A percentile compares a stretch with the other conserved stretches of the same genome.
phyloP scores from a whole-genome alignment of 2,888 invertebrate species.

The Melolontha melolontha region DNA sequence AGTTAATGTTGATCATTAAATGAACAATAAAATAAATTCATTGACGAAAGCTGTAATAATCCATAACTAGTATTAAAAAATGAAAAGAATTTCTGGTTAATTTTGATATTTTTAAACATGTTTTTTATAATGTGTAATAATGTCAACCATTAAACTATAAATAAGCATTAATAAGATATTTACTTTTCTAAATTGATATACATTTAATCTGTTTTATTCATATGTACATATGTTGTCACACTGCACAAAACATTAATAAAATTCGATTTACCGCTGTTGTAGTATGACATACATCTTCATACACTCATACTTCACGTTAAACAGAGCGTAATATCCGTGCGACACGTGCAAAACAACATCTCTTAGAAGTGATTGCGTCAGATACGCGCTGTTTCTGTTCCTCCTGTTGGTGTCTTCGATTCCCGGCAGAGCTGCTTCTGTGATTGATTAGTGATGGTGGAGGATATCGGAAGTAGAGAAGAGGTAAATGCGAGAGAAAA shows the following conservation, averaged over 20 bases:
- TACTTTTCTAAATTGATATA: no score
- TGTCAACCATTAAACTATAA: no score
- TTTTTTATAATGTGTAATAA: no score
- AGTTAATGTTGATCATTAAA: no score
- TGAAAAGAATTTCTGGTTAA: no score
- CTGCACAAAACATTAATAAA: slow-evolving; percentile 13
- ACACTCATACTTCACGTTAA: slow-evolving; percentile 28
- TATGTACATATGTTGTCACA: no score
- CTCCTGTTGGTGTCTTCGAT: slow-evolving; percentile 22
- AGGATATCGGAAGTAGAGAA: slow-evolving; percentile 22
- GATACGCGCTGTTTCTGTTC: slow-evolving; percentile 39
- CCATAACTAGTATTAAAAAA: no score
- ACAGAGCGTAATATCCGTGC: slow-evolving; percentile 29
- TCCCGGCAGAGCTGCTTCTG: slow-evolving; percentile 28
- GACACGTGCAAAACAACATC: slow-evolving; percentile 35
- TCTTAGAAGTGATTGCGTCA: slow-evolving; percentile 40
- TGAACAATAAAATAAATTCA: no score
- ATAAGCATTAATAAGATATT: no score
- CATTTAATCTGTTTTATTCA: no score
- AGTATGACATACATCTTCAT: slow-evolving; percentile 25
- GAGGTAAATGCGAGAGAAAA: slow-evolving; percentile 21
- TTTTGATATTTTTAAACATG: no score
- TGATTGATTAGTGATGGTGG: slow-evolving; percentile 35
- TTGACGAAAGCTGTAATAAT: no score
- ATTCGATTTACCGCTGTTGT: slow-evolving; percentile 24